phyloP scores from a whole-genome alignment of 2,888 invertebrate genomes.

The Aplocera efformata region DNA sequence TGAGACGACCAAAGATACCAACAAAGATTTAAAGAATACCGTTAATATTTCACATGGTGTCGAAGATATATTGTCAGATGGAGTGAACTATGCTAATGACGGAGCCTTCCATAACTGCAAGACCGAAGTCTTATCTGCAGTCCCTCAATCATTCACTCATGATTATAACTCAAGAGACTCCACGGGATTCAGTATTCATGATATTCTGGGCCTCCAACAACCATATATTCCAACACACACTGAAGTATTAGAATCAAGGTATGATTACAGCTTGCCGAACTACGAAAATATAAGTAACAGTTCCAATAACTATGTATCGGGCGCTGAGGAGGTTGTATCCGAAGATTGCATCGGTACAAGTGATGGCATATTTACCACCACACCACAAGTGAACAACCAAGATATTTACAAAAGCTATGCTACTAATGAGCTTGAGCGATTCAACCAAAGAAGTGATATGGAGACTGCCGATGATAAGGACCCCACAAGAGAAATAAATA shows the following conservation, averaged over 20 bases:
- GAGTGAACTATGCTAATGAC: slow-evolving; percentile 47
- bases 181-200: slow-evolving; percentile 72
- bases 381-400: slow-evolving; percentile 47
- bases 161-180: slow-evolving; percentile 76
- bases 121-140: slow-evolving; percentile 50
- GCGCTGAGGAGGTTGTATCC: slow-evolving; percentile 50
- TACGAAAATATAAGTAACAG: slow-evolving; percentile 68
- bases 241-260: slow-evolving; percentile 56
- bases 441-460: slow-evolving; percentile 53
- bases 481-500: slow-evolving; percentile 50
- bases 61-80: slow-evolving; percentile 65
- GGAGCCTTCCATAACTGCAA: slow-evolving; percentile 54
- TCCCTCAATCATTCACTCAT: slow-evolving; percentile 57
- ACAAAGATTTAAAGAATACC: slow-evolving; percentile 40
- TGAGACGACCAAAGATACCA: slow-evolving; percentile 33
- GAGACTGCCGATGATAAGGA: slow-evolving; percentile 50
- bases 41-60: slow-evolving; percentile 63
- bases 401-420: slow-evolving; percentile 52
- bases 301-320: slow-evolving; percentile 58
- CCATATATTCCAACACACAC: slow-evolving; percentile 44
- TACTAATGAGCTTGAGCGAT: slow-evolving; percentile 53
- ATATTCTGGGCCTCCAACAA: slow-evolving; percentile 70
- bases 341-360: slow-evolving; percentile 50
- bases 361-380: slow-evolving; percentile 40
- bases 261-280: slow-evolving; percentile 61